Evolutionary conservation across 2,113 vertebrate genomes (phyloP).

Genomic region (Anarhynchus alexandrinus): DNA sequence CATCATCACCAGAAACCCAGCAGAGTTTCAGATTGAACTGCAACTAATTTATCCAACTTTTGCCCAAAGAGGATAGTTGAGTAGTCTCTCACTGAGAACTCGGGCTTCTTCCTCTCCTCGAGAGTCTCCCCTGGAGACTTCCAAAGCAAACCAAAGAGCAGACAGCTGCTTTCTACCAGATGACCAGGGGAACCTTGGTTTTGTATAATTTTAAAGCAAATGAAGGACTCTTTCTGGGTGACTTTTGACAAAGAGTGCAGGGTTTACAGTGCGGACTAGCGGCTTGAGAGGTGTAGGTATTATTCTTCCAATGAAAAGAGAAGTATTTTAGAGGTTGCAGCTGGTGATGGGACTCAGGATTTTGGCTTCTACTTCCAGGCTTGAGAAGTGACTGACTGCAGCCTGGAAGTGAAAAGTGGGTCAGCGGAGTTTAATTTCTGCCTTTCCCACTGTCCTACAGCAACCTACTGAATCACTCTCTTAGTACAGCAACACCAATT

Average conservation of each 20-base stretch:
- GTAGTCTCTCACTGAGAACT: neutral
- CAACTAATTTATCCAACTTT: neutral
- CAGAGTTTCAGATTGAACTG: neutral
- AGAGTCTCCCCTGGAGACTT: neutral
- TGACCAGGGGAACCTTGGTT: rapidly evolving
- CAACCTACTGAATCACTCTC: neutral
- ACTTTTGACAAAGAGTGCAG: neutral
- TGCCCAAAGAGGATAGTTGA: neutral
- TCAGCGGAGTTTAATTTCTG: slow-evolving; percentile 9
- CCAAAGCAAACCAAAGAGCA: neutral
- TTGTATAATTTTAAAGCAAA: neutral
- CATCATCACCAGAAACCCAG: neutral
- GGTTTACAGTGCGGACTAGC: neutral
- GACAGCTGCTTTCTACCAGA: neutral
- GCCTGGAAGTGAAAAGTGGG: neutral
- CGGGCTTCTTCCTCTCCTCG: neutral
- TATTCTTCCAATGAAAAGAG: neutral
- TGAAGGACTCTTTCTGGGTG: neutral
- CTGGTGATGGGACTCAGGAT: neutral
- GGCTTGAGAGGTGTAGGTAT: neutral
- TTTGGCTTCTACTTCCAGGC: neutral
- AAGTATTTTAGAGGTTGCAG: neutral
- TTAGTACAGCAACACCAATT: neutral
- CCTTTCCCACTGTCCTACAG: neutral
- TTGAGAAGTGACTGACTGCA: neutral